A percentile compares a stretch with the other conserved stretches of the same genome.
Conservation (phyloP, 2,797 vertebrate species). For the Spheniscus humboldti region DNA sequence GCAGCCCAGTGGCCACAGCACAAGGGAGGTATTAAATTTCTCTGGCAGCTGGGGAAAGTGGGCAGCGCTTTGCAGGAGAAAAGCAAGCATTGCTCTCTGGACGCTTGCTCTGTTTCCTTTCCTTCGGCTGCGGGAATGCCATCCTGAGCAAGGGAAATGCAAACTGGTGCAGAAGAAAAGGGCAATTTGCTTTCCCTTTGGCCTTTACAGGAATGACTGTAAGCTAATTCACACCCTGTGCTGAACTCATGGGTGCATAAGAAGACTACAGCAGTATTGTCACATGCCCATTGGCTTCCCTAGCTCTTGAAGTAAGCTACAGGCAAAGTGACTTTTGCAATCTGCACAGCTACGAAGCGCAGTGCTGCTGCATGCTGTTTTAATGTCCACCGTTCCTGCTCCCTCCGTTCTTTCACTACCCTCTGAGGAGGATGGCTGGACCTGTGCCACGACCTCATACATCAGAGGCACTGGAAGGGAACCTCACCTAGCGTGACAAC, state of each 20-base stretch:
- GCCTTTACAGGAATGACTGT: not conserved
- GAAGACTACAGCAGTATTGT: not conserved
- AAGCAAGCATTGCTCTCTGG: not conserved
- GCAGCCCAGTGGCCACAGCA: not conserved
- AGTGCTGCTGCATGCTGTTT: not conserved
- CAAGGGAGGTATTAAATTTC: not conserved
- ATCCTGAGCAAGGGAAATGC: not conserved
- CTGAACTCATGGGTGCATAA: not conserved
- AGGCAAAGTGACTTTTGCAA: not conserved
- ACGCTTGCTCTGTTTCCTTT: not conserved
- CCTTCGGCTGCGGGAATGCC: rapidly evolving
- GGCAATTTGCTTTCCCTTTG: not conserved
- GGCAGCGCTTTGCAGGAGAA: not conserved
- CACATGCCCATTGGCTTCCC: not conserved
- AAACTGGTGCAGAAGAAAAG: not conserved
- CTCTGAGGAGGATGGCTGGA: not conserved
- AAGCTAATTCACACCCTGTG: not conserved
- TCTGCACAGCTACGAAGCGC: rapidly evolving
- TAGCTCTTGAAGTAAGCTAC: not conserved
- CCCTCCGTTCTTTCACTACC: not conserved
- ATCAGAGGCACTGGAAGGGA: not conserved
- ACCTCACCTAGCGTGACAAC: not conserved
- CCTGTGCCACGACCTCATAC: not conserved
- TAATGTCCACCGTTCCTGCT: not conserved
- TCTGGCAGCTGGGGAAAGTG: not conserved